Evolutionary conservation across 2,113 vertebrate species (phyloP).

Genomic region (Chascanopsetta lugubris): DNA sequence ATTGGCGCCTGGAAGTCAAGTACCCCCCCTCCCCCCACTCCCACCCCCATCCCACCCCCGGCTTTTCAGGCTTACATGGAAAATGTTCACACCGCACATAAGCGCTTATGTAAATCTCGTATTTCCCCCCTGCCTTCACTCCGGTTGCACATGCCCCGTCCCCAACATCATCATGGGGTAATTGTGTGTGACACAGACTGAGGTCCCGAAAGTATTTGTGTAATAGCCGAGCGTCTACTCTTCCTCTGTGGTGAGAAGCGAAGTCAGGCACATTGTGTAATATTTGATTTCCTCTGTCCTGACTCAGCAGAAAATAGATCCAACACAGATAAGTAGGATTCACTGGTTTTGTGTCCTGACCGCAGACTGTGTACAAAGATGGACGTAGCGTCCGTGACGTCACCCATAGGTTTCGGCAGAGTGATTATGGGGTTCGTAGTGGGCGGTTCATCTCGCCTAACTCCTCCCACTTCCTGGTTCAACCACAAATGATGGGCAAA

Average conservation of each 20-base stretch:
- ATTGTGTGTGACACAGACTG: slow-evolving; percentile 24
- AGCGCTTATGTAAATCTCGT: slow-evolving; percentile 37
- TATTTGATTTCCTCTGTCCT: slow-evolving; percentile 12
- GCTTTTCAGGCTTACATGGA: slow-evolving; percentile 63
- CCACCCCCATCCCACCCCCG: too few relatives aligned
- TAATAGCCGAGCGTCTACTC: slow-evolving; percentile 34
- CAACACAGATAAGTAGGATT: slow-evolving; percentile 2
- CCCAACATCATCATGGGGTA: slow-evolving; percentile 15
- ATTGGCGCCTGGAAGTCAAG: slow-evolving; percentile 54
- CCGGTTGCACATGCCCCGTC: slow-evolving; percentile 35
- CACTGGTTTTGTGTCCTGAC: too few relatives aligned
- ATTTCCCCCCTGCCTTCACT: slow-evolving; percentile 47
- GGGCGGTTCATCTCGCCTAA: too few relatives aligned
- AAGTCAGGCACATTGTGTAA: slow-evolving; percentile 34
- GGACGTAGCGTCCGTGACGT: too few relatives aligned
- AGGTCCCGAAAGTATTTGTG: slow-evolving; percentile 8
- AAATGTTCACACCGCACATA: slow-evolving; percentile 40
- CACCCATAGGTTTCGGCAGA: too few relatives aligned
- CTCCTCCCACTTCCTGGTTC: too few relatives aligned
- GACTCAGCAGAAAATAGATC: slow-evolving; percentile 46
- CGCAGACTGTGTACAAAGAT: too few relatives aligned
- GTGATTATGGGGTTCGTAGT: too few relatives aligned
- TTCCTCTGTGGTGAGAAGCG: slow-evolving; percentile 48
- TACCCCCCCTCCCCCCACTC: slow-evolving; percentile 39
- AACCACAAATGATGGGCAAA: too few relatives aligned